Evolutionary conservation across 2,888 invertebrate genomes (phyloP).

Genomic region (Drosophila kanekoi): DNA sequence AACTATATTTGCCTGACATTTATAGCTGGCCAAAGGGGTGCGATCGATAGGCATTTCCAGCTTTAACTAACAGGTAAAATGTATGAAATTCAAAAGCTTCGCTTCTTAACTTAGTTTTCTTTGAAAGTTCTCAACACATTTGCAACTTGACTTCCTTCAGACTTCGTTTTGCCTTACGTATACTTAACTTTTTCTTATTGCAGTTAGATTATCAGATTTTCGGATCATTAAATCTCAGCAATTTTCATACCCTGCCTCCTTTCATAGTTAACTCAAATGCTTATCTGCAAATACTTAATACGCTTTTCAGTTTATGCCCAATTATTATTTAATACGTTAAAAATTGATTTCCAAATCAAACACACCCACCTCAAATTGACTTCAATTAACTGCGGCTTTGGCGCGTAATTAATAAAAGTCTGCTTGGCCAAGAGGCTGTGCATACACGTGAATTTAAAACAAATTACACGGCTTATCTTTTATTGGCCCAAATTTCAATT

Average conservation of each 20-base stretch:
- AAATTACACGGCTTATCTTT: constrained; percentile 73
- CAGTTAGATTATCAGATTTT: not conserved
- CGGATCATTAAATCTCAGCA: not conserved
- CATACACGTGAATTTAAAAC: constrained; percentile 39
- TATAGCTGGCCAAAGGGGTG: constrained; percentile 21
- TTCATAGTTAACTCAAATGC: not conserved
- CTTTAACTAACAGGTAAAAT: not conserved
- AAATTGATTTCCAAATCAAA: constrained; percentile 40
- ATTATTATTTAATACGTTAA: constrained; percentile 48
- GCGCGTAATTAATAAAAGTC: constrained; percentile 43
- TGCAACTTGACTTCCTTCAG: not conserved
- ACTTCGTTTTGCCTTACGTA: not conserved
- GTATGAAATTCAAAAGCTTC: not conserved
- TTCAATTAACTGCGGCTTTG: constrained; percentile 43
- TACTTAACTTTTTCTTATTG: not conserved
- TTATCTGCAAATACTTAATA: constrained; percentile 15
- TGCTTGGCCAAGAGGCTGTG: not conserved
- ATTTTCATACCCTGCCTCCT: not conserved
- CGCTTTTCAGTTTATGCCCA: constrained; percentile 39
- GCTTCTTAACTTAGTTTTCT: too few species aligned
- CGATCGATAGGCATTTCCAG: not conserved
- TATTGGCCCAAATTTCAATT: constrained; percentile 78
- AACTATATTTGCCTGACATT: constrained; percentile 61
- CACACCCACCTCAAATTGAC: constrained; percentile 68
- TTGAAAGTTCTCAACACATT: too few species aligned